A percentile compares a stretch with the other conserved stretches of the same genome.
These are phyloP conservation scores for Entomyzon cyanotis DNA, from an alignment of 2,113 vertebrate genomes.

Conservation along the genomic window DNA sequence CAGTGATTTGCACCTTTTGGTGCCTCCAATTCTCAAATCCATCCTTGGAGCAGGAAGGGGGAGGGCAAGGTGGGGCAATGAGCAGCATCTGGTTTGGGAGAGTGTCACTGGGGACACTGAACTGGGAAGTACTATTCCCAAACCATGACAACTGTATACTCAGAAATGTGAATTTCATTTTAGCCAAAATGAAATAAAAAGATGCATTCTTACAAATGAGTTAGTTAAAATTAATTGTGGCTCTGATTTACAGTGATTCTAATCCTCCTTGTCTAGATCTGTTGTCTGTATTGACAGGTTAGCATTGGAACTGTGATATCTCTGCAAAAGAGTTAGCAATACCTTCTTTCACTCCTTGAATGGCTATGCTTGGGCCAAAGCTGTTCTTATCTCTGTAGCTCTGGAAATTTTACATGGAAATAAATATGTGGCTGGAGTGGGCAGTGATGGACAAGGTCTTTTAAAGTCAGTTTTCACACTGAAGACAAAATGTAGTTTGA, in stretches of 20 bases:
- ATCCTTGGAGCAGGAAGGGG: background rate
- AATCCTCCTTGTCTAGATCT: background rate
- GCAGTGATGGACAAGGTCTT: background rate
- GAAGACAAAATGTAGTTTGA: background rate
- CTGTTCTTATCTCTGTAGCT: background rate
- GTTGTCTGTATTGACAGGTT: background rate
- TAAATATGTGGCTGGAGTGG: background rate
- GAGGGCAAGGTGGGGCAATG: background rate
- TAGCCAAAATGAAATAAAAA: background rate
- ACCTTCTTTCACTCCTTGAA: background rate
- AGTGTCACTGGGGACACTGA: background rate
- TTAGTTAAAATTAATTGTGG: background rate
- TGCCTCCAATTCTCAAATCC: background rate
- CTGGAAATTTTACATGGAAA: background rate
- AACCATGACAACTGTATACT: rapidly evolving
- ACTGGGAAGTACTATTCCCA: background rate
- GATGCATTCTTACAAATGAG: background rate
- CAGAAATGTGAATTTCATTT: background rate
- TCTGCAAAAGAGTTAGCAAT: background rate
- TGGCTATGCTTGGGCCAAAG: background rate
- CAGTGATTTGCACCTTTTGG: background rate
- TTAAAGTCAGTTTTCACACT: background rate
- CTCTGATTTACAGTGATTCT: background rate
- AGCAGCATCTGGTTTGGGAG: background rate
- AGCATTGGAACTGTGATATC: background rate